Evolutionary conservation across 2,113 vertebrate genomes (phyloP), one percentile per base, ranked within the genome.

Genomic region (Actenoides lindsayi): DNA sequence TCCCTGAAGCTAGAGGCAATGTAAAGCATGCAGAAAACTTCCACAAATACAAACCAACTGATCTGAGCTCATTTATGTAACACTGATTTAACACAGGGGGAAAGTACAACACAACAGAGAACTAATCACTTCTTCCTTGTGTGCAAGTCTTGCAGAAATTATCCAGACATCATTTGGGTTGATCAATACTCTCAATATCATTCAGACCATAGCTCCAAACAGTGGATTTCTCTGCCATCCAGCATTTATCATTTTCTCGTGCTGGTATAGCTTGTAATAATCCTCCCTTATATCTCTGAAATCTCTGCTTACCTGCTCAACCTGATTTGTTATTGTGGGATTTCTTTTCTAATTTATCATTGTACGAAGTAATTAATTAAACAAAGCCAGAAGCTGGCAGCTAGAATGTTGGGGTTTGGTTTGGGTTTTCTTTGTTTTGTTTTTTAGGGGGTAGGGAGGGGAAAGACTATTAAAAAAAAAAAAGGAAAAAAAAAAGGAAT

Each of bases 361-460:
- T 70, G 24, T 68, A 65, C 1, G 1, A 93, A 91, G 10, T 35
- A 84, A 86, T 82, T 70, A 4, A 90, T 77, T 77, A 75, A 87
- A 80, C 42, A 76, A 94, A 87, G 37, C 12, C 56, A 95, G 68
- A 73, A 94, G 8, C 39, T 86, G 35, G 39, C 30, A 46, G 46
- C 8, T n/a, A 67, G 42, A 31, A 5, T 9, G 2, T 10, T 53
- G 6, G 15, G 3, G 53, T 73, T 70, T 30, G 5, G 16, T 1
- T 35, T 70, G 39, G 17, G 7, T 16, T 25, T 48, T 10, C 50
- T 13, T 63, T 56, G 12, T 50, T 69, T 20, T 27, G 7, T 17
- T 8, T 1, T 31, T 18, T 30, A 37, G 42, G 33, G 24, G 31
- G 16, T 0, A 12, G 6, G 5, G 3, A 57, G 4, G 5, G 12